A percentile compares a stretch with the other conserved stretches of the same genome.
Evolutionary conservation across 2,113 vertebrate species (phyloP).

Genomic region (Struthidea cinerea): DNA sequence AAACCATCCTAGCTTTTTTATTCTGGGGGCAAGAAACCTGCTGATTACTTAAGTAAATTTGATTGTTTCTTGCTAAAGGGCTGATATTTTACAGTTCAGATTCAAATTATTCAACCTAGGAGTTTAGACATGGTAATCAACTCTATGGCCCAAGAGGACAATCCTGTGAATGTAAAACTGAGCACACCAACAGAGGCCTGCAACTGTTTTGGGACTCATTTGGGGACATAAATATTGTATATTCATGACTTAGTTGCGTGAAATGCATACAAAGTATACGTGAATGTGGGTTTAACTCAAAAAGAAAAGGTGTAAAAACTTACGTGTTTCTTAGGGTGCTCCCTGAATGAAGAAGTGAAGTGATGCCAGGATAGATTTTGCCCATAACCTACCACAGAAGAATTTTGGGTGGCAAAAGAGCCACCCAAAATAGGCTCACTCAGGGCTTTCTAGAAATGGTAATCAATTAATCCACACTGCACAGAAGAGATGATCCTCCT

Average conservation of each 20-base stretch:
- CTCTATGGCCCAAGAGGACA: not conserved
- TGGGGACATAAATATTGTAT: not conserved
- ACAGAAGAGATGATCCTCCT: not conserved
- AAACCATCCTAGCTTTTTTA: not conserved
- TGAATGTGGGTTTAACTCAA: not conserved
- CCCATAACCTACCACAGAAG: not conserved
- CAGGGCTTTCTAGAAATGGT: not conserved
- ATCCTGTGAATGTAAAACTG: not conserved
- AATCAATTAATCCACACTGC: not conserved
- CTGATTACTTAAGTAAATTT: not conserved
- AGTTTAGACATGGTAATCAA: not conserved
- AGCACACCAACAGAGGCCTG: not conserved
- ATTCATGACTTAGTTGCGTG: not conserved
- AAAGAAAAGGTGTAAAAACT: not conserved
- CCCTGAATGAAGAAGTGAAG: not conserved
- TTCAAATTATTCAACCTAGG: not conserved
- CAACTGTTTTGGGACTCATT: not conserved
- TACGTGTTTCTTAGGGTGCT: not conserved
- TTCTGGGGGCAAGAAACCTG: not conserved
- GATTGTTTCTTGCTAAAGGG: not conserved
- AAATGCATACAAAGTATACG: not conserved
- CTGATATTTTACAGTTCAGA: not conserved
- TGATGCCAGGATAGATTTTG: not conserved
- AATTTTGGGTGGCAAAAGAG: not conserved
- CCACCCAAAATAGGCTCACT: not conserved